These are phyloP conservation scores for Poeciliopsis infans DNA, from an alignment of 2,797 vertebrate genomes.

Conservation along the genomic window DNA sequence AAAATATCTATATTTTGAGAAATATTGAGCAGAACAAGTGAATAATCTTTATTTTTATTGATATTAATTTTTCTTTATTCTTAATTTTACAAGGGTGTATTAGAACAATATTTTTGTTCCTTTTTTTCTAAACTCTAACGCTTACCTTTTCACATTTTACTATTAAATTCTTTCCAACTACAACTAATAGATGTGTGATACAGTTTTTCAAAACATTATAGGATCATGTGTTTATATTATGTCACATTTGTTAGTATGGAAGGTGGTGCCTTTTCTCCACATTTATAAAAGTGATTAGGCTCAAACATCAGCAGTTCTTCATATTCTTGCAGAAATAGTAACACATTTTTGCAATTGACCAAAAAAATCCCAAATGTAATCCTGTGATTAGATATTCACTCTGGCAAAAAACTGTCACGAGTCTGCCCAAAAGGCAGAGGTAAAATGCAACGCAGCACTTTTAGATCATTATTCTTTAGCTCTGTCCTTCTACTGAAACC, in stretches of 20 bases:
- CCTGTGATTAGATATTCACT: neutral
- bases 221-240: neutral
- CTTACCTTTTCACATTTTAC: neutral
- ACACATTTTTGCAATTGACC: slow-evolving; percentile 8
- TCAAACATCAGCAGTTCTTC: slow-evolving; percentile 8
- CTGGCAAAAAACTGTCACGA: neutral
- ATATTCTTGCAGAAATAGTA: neutral
- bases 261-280: neutral
- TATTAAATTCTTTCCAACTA: neutral
- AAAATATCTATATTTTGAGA: neutral
- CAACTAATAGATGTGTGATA: neutral
- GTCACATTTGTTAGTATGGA: neutral
- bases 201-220: neutral
- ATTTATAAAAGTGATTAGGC: slow-evolving; percentile 20
- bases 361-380: slow-evolving; percentile 1
- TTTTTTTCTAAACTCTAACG: neutral
- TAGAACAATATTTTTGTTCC: neutral
- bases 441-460: neutral
- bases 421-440: neutral
- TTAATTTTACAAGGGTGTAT: neutral
- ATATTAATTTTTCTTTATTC: neutral
- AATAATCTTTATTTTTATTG: neutral
- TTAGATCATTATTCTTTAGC: slow-evolving; percentile 7
- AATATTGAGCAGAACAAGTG: neutral
- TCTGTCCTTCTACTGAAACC: slow-evolving; percentile 13